Percentiles rank a stretch among this genome's conserved stretches.
phyloP scores from a whole-genome alignment of 2,888 invertebrate genomes.

The Pimpla rufipes region DNA sequence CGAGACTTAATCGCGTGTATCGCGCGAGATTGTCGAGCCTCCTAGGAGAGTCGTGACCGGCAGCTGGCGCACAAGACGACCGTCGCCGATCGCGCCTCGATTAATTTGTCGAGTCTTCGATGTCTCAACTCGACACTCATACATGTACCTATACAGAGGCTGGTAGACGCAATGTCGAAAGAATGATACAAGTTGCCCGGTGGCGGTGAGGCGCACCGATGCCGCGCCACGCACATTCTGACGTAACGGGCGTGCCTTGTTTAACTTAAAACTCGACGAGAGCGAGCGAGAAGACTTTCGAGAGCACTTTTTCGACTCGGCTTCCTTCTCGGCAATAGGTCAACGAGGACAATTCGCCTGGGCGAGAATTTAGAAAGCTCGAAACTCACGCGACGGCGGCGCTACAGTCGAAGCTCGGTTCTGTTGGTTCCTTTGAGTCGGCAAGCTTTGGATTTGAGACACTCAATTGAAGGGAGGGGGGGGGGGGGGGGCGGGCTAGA shows the following conservation, averaged over 20 bases:
- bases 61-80: neutral
- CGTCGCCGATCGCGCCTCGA: neutral
- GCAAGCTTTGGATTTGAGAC: no score
- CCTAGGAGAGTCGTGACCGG: neutral
- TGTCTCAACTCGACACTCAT: neutral
- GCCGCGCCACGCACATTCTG: neutral
- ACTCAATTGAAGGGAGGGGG: neutral
- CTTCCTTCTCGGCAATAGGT: neutral
- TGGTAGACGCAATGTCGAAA: constrained; percentile 37
- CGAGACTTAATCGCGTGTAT: neutral
- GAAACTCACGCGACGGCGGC: neutral
- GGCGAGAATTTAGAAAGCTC: neutral
- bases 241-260: constrained; percentile 11
- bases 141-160: no score
- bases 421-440: no score
- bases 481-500: no score
- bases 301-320: neutral
- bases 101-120: constrained; percentile 40
- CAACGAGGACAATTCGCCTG: neutral
- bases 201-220: neutral
- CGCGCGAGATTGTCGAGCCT: constrained; percentile 17
- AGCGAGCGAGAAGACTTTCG: neutral
- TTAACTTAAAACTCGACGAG: neutral
- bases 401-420: neutral
- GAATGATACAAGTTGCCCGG: neutral